These are phyloP conservation scores for Molorchus minor DNA, from an alignment of 2,888 invertebrate genomes.

Conservation along the genomic window DNA sequence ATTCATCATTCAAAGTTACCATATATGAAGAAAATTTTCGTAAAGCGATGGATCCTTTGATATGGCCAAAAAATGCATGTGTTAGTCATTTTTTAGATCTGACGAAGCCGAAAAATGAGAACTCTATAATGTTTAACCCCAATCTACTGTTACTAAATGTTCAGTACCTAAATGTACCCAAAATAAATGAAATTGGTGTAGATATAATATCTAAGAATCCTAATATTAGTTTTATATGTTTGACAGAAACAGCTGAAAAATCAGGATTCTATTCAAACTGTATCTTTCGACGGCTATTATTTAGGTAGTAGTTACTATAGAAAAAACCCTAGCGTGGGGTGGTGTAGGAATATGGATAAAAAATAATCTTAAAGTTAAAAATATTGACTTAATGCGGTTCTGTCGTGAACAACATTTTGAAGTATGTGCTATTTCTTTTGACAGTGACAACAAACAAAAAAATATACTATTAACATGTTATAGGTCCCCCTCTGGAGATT, in stretches of 20 bases:
- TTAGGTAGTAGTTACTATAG: neutral
- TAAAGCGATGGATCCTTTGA: constrained; percentile 3
- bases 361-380: neutral
- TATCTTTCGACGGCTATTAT: neutral
- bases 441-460: neutral
- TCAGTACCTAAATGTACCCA: neutral
- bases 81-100: constrained; percentile 5
- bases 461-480: constrained; percentile 7
- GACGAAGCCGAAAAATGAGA: neutral
- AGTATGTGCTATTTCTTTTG: neutral
- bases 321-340: neutral
- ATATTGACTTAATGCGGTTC: neutral
- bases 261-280: neutral
- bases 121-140: neutral
- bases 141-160: neutral
- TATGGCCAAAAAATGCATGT: constrained; percentile 6
- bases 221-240: neutral
- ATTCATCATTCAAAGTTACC: constrained; percentile 4
- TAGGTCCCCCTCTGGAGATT: constrained; percentile 7
- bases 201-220: neutral
- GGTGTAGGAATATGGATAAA: constrained; percentile 7
- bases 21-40: constrained; percentile 1
- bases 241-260: neutral
- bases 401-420: constrained; percentile 10
- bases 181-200: neutral